These are phyloP conservation scores for Parapristionchus giblindavisi DNA, from an alignment of 2,888 invertebrate species.

Conservation along the genomic window DNA sequence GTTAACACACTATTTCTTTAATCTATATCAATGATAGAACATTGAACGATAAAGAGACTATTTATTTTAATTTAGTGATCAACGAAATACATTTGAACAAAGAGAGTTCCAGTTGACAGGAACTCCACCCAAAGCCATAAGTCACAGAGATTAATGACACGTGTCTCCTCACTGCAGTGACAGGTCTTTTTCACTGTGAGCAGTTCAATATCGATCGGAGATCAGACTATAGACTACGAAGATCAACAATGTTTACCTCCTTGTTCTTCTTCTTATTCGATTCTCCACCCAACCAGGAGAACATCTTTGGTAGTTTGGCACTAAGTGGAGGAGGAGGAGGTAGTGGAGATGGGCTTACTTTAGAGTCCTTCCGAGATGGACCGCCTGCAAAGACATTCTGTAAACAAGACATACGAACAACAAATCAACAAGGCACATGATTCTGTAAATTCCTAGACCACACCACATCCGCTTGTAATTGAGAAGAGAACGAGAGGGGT, in stretches of 20 bases:
- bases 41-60: no score
- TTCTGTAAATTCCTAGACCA: neutral
- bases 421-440: neutral
- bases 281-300: constrained; percentile 66
- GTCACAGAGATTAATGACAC: no score
- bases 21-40: no score
- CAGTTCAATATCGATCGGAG: no score
- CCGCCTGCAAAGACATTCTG: neutral
- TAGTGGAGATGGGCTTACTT: constrained; percentile 8
- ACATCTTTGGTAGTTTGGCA: constrained; percentile 53
- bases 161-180: no score
- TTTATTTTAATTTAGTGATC: no score
- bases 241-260: constrained; percentile 46
- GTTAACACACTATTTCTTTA: no score
- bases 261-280: constrained; percentile 66
- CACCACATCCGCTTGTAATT: neutral
- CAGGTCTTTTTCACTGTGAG: no score
- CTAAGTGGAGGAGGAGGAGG: constrained; percentile 3
- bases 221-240: neutral
- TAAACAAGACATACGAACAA: no score
- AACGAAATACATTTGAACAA: no score
- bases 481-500: neutral
- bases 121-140: no score
- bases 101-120: no score
- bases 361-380: constrained; percentile 25